phyloP scores from a whole-genome alignment of 2,888 invertebrate genomes.

The Timema cristinae region DNA sequence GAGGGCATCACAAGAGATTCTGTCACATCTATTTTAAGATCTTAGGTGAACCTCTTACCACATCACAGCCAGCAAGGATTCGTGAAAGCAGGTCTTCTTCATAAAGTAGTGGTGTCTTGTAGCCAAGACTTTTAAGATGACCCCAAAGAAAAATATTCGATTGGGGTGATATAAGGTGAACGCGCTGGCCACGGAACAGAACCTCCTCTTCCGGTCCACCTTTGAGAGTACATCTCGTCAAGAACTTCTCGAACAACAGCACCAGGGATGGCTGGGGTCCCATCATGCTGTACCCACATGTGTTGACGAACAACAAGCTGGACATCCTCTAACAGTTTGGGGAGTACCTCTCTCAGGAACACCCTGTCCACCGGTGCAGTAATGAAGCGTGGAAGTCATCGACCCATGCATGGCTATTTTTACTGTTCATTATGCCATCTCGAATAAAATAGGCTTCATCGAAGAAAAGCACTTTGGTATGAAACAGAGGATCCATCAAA shows the following conservation, averaged over 20 bases:
- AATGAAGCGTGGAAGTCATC: not conserved
- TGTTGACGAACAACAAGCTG: not conserved
- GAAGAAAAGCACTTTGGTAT: too few species aligned
- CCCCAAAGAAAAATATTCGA: not conserved
- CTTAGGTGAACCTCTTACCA: not conserved
- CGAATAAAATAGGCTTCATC: too few species aligned
- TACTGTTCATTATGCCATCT: too few species aligned
- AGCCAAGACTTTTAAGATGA: not conserved
- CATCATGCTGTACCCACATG: not conserved
- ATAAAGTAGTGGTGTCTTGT: not conserved
- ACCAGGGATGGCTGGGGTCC: not conserved
- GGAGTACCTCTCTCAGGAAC: not conserved
- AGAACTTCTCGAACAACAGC: not conserved
- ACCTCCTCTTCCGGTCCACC: not conserved
- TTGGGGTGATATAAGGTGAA: not conserved
- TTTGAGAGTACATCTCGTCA: not conserved
- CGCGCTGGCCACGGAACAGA: not conserved
- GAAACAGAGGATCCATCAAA: too few species aligned
- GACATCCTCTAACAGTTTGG: not conserved
- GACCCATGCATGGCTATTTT: too few species aligned
- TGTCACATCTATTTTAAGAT: not conserved
- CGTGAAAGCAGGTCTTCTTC: not conserved
- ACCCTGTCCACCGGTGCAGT: not conserved
- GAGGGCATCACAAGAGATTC: not conserved
- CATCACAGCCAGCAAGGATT: conserved; percentile 11